These are phyloP conservation scores for Sinelater perroti DNA, from an alignment of 2,888 invertebrate genomes.

Conservation along the genomic window DNA sequence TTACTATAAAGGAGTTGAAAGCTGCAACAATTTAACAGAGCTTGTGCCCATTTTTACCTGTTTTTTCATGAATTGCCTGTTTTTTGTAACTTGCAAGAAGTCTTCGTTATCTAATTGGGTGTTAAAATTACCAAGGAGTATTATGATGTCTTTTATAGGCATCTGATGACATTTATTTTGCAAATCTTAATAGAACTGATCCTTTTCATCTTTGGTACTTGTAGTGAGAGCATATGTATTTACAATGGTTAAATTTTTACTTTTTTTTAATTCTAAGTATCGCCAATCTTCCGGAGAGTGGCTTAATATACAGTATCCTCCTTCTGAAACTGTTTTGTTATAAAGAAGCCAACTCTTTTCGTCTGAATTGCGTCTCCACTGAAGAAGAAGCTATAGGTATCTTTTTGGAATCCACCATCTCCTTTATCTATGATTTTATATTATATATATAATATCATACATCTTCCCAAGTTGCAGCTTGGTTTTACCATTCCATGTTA, in stretches of 20 bases:
- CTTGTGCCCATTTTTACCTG: not conserved
- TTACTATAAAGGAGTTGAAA: not conserved
- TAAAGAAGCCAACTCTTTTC: not conserved
- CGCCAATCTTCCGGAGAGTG: not conserved
- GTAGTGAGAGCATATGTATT: too few relatives aligned
- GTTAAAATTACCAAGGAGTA: not conserved
- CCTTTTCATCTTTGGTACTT: too few relatives aligned
- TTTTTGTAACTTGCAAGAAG: not conserved
- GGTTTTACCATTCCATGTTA: too few relatives aligned
- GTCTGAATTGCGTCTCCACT: too few relatives aligned
- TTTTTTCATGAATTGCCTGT: not conserved
- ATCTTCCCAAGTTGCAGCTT: too few relatives aligned
- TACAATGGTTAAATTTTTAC: too few relatives aligned
- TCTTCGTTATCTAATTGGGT: not conserved
- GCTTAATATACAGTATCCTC: not conserved
- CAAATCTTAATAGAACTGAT: too few relatives aligned
- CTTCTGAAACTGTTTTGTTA: not conserved
- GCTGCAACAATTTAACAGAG: not conserved
- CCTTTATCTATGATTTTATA: too few relatives aligned
- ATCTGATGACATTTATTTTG: too few relatives aligned
- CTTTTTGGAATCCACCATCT: too few relatives aligned
- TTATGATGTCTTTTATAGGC: not conserved
- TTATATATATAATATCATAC: too few relatives aligned
- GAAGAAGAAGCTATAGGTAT: too few relatives aligned
- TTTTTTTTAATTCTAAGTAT: not conserved